Evolutionary conservation across 2,797 vertebrate genomes (phyloP), one percentile per base, ranked within the genome.

Genomic region (Microcaecilia unicolor): DNA sequence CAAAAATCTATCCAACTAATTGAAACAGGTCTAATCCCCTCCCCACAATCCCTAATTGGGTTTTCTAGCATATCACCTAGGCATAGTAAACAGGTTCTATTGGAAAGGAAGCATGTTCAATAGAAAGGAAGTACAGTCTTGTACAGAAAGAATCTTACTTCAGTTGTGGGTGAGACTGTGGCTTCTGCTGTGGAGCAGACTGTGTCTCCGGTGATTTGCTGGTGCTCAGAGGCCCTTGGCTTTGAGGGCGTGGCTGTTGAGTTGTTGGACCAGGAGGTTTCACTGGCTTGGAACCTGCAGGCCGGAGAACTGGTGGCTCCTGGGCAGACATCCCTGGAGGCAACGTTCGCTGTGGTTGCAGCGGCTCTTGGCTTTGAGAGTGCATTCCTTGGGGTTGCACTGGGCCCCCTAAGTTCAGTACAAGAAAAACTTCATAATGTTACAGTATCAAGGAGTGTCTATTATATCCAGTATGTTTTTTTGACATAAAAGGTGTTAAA

Each of bases 401-500:
- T 74, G 91, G 75, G 59, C 86, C 91, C 76, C 93, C 95, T 97
- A 86, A 69, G 66, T 86, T 85, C 61, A 68, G 86, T 37, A 91
- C 64, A 82, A 83, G 61, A 88, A 63, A 88, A 78, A 86, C 67
- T 86, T 84, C 55, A 80, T 74, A 57, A 80, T 62, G 83, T 74
- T 67, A 84, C 73, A 59, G 29, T 49, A 48, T 65, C 61, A 76
- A 64, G 68, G 67, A 65, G 47, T 38, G 53, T n/a, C n/a, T n/a
- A n/a, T n/a, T n/a, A n/a, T n/a, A n/a, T n/a, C n/a, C n/a, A n/a
- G n/a, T n/a, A n/a, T n/a, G n/a, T n/a, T n/a, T n/a, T n/a, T n/a
- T n/a, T n/a, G n/a, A n/a, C n/a, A n/a, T n/a, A n/a, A n/a, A n/a
- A n/a, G n/a, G n/a, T n/a, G n/a, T n/a, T n/a, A n/a, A n/a, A n/a